Evolutionary conservation across 2,888 invertebrate genomes (phyloP), one percentile per base, ranked within the genome.

Genomic region (Cabera pusaria): DNA sequence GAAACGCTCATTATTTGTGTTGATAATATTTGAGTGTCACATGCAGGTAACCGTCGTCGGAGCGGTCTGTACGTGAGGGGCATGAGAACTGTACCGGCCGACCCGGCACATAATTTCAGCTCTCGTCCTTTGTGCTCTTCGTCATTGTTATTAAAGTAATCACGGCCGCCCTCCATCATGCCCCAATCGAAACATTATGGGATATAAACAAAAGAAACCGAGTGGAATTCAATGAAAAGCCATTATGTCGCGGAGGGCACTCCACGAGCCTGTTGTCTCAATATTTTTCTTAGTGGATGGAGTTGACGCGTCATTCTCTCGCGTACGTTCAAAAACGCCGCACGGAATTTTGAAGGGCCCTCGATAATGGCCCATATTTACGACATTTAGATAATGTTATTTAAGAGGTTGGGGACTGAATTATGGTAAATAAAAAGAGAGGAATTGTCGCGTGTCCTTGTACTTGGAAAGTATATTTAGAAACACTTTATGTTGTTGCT

Each of bases 111-210:
- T 84, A 83, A 86, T 86, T 83, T 79, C 70, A 82, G 76, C 51
- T 70, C 72, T 72, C 73, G 74, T 82, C 85, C 83, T 86, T 87
- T 86, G 84, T 86, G 69, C 72, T 61, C 63, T 60, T 59, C 76
- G 72, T 75, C 84, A 81, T 87, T 88, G 86, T 88, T 87, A 87
- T 87, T 87, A 86, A 83, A 86, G 84, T 85, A 87, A 87, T 87
- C 87, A 87, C 77, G 68, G 76, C 65, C 72, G 78, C 82, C 77
- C 84, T 84, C 83, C 81, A 82, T 81, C 83, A 72, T 76, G 70
- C 72, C 70, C 78, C 85, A 82, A 87, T 86, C 86, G 86, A 80
- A 86, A 85, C 85, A 85, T 86, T 86, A 86, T 84, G 79, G 86
- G 83, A 80, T 83, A 84, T 85, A 88, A 87, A 88, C 87, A 88